These are phyloP conservation scores for Holcopasites calliopsidis DNA, from an alignment of 1,140 invertebrate genomes.

Conservation along the genomic window DNA sequence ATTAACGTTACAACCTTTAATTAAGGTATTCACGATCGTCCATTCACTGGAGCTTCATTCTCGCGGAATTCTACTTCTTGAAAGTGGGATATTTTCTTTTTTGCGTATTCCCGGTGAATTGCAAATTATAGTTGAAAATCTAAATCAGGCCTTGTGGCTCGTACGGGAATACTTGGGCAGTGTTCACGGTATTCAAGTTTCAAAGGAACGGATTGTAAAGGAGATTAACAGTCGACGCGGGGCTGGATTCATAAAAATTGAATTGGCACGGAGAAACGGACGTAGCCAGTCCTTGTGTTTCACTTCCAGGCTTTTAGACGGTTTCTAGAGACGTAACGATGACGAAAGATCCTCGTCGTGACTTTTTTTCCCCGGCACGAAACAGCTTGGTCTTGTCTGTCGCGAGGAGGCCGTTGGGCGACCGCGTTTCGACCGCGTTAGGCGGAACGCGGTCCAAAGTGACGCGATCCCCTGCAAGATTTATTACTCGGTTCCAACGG, in stretches of 20 bases:
- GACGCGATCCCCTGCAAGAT: not conserved
- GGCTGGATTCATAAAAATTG: constrained; percentile 2
- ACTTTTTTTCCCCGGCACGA: not conserved
- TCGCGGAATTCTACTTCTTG: too few relatives aligned
- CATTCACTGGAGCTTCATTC: too few relatives aligned
- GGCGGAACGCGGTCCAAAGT: not conserved
- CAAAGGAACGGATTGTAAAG: not conserved
- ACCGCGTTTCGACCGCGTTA: not conserved
- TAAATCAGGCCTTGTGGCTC: too few relatives aligned
- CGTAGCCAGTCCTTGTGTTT: not conserved
- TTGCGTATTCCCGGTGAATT: too few relatives aligned
- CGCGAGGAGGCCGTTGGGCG: not conserved
- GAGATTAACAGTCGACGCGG: not conserved
- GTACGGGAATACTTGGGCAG: too few relatives aligned
- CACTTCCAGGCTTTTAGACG: not conserved
- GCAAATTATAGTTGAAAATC: too few relatives aligned
- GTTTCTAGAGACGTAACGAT: not conserved
- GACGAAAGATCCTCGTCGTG: not conserved
- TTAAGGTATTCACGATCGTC: not conserved
- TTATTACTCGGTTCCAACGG: not conserved
- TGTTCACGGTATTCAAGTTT: not conserved
- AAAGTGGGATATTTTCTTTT: too few relatives aligned
- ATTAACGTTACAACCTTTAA: constrained; percentile 5
- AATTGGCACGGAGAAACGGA: not conserved
- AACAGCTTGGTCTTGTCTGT: not conserved